A percentile compares a stretch with the other conserved stretches of the same genome.
These are phyloP conservation scores for Podabrus alpinus DNA, from an alignment of 2,888 invertebrate genomes.

Conservation along the genomic window DNA sequence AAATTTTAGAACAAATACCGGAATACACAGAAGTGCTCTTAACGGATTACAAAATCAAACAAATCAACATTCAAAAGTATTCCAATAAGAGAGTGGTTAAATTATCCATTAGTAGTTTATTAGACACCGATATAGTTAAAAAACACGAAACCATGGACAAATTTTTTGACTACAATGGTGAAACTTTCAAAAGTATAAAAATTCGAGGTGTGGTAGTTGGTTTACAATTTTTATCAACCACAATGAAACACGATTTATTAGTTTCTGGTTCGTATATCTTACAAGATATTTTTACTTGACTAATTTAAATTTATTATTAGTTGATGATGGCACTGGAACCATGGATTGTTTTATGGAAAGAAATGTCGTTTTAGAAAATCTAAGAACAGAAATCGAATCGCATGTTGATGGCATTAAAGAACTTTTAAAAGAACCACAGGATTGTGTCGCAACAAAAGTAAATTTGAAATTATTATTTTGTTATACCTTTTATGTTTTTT, in stretches of 20 bases:
- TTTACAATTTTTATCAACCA: constrained; percentile 4
- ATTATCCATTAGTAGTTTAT: constrained; percentile 15
- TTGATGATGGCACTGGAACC: constrained; percentile 21
- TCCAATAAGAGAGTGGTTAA: constrained; percentile 5
- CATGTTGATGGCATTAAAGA: background rate
- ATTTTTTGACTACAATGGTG: background rate
- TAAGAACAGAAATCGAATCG: background rate
- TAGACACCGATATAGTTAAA: constrained; percentile 3
- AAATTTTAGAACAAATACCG: constrained; percentile 9
- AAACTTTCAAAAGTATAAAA: constrained; percentile 10
- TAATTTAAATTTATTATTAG: constrained; percentile 2
- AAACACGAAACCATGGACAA: constrained; percentile 2
- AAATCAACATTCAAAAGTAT: constrained; percentile 10
- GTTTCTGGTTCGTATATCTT: constrained; percentile 13
- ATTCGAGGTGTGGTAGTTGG: constrained; percentile 10
- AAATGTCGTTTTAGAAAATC: constrained; percentile 8
- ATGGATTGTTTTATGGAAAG: constrained; percentile 22
- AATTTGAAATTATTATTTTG: background rate
- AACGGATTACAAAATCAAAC: constrained; percentile 3
- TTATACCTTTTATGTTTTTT: background rate
- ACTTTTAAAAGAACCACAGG: background rate
- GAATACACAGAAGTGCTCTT: constrained; percentile 1
- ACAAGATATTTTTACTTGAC: background rate
- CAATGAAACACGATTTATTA: constrained; percentile 5
- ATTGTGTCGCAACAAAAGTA: constrained; percentile 3